Conservation (phyloP, 2,888 invertebrate genomes). For the Carterocephalus palaemon region DNA sequence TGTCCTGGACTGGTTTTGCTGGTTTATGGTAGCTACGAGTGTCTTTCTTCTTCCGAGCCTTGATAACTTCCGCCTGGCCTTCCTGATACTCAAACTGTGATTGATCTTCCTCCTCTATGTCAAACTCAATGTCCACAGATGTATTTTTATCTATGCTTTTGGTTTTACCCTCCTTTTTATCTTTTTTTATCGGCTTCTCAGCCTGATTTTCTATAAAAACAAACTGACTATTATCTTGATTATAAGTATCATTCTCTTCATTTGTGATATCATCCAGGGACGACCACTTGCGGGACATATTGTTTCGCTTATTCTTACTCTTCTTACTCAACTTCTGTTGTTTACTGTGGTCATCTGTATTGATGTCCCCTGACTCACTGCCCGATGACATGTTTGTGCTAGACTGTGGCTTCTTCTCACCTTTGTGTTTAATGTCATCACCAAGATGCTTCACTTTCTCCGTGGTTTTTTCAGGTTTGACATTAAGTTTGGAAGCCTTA, state of each 20-base stretch:
- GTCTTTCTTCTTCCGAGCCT: slow-evolving; percentile 72
- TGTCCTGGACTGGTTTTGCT: slow-evolving; percentile 58
- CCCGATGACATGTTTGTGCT: slow-evolving; percentile 64
- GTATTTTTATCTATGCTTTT: slow-evolving; percentile 50
- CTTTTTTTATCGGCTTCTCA: slow-evolving; percentile 64
- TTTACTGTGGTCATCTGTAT: slow-evolving; percentile 64
- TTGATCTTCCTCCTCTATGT: slow-evolving; percentile 55
- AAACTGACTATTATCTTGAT: slow-evolving; percentile 65
- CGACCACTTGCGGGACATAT: slow-evolving; percentile 78
- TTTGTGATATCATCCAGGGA: slow-evolving; percentile 77
- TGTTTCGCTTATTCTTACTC: slow-evolving; percentile 66
- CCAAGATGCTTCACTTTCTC: slow-evolving; percentile 44
- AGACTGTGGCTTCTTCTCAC: slow-evolving; percentile 58
- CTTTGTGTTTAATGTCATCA: slow-evolving; percentile 60
- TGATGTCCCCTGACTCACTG: slow-evolving; percentile 72
- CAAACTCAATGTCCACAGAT: slow-evolving; percentile 50
- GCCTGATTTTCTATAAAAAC: slow-evolving; percentile 64
- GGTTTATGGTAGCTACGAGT: slow-evolving; percentile 56
- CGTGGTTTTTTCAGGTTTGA: slow-evolving; percentile 60
- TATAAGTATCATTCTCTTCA: slow-evolving; percentile 56
- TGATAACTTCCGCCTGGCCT: slow-evolving; percentile 52
- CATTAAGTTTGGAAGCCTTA: slow-evolving; percentile 54
- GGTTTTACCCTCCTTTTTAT: slow-evolving; percentile 56
- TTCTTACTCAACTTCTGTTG: slow-evolving; percentile 59
- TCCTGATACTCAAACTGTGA: slow-evolving; percentile 61